Conservation (phyloP, 2,113 vertebrate genomes). For the Neoarius graeffei region DNA sequence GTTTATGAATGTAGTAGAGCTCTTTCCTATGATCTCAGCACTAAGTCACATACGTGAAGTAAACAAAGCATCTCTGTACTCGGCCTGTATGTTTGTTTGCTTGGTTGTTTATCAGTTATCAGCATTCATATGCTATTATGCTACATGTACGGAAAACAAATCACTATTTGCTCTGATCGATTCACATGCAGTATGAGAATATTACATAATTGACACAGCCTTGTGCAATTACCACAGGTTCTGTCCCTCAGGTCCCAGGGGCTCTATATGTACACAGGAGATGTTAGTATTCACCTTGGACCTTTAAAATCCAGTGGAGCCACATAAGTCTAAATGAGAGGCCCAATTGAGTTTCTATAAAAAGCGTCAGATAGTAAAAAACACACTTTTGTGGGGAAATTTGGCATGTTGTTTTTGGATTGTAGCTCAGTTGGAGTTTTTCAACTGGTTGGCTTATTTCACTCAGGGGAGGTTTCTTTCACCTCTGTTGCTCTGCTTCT, state of each 20-base stretch:
- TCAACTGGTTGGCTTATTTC: slow-evolving; percentile 48
- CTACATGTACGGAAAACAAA: neutral
- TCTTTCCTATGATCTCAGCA: slow-evolving; percentile 26
- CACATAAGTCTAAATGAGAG: slow-evolving; percentile 27
- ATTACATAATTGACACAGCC: neutral
- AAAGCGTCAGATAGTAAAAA: slow-evolving; percentile 57
- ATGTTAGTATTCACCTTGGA: slow-evolving; percentile 19
- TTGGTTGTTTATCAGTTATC: neutral
- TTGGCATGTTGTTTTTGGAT: slow-evolving; percentile 66
- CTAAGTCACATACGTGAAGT: slow-evolving; percentile 27
- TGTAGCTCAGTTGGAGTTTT: slow-evolving; percentile 54
- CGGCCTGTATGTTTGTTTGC: neutral
- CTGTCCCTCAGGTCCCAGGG: neutral
- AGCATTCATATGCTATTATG: neutral
- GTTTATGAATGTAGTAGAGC: slow-evolving; percentile 17
- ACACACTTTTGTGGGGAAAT: slow-evolving; percentile 56
- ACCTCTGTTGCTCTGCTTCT: slow-evolving; percentile 49
- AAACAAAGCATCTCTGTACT: slow-evolving; percentile 17
- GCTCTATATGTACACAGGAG: neutral
- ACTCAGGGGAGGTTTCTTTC: slow-evolving; percentile 58
- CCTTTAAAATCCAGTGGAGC: slow-evolving; percentile 39
- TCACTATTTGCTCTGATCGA: neutral
- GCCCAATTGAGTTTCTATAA: slow-evolving; percentile 46
- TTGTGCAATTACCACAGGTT: neutral
- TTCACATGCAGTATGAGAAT: neutral